phyloP scores from a whole-genome alignment of 2,797 vertebrate genomes.

The Liparis tanakae region DNA sequence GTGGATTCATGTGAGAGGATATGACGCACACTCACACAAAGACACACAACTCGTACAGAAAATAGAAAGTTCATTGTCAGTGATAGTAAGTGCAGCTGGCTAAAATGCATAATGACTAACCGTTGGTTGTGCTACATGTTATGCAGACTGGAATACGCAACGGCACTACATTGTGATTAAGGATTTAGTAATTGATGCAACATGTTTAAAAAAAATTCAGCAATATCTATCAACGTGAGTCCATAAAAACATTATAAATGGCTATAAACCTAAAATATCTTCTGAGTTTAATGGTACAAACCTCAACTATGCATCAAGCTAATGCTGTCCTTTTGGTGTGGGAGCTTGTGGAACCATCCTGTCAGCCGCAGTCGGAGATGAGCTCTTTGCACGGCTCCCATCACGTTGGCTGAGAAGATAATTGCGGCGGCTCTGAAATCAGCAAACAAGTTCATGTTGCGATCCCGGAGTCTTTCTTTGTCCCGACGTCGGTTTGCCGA shows the following conservation, averaged over 20 bases:
- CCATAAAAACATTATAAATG: slow-evolving; percentile 11
- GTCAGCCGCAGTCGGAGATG: slow-evolving; percentile 52
- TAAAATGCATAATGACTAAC: no score
- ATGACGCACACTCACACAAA: slow-evolving; percentile 12
- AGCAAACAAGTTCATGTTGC: slow-evolving; percentile 38
- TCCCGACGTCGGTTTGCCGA: not conserved
- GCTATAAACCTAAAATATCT: slow-evolving; percentile 24
- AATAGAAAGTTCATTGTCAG: slow-evolving; percentile 5
- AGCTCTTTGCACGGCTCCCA: slow-evolving; percentile 47
- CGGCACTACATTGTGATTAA: slow-evolving; percentile 9
- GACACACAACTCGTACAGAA: not conserved
- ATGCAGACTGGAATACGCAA: slow-evolving; percentile 8
- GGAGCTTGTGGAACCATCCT: slow-evolving; percentile 31
- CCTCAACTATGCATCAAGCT: slow-evolving; percentile 46
- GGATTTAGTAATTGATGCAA: slow-evolving; percentile 25
- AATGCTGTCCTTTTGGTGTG: slow-evolving; percentile 40
- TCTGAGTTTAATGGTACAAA: slow-evolving; percentile 44
- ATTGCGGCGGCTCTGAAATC: slow-evolving; percentile 56
- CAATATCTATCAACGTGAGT: slow-evolving; percentile 13
- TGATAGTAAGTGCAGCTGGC: not conserved
- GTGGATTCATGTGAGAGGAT: slow-evolving; percentile 29
- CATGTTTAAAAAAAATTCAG: not conserved
- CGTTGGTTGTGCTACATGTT: no score
- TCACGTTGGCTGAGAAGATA: slow-evolving; percentile 41
- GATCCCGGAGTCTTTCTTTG: slow-evolving; percentile 25